Evolutionary conservation across 2,113 vertebrate genomes (phyloP), one percentile per base, ranked within the genome.

Genomic region (Gambusia affinis): DNA sequence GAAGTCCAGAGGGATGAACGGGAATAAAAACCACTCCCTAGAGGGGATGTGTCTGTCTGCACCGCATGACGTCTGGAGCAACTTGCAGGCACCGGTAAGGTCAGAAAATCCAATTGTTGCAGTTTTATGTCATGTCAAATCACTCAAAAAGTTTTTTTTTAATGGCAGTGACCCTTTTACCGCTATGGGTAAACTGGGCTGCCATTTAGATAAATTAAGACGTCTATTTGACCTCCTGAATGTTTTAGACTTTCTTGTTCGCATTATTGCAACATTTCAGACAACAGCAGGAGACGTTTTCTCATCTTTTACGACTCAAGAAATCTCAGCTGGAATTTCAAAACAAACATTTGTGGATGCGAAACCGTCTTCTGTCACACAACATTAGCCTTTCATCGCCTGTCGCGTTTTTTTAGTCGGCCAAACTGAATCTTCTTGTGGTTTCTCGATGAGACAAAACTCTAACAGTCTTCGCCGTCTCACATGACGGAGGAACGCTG

Each of bases 1-100:
- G 51, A 68, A 65, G 22, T 77, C 70, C 75, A 72, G 30, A 14
- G 37, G 67, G 66, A 17, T 22, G 74, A 47, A 31, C 60, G 22
- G 39, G 3, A 42, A 37, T 60, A 35, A 54, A 42, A 64, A 75
- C 30, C 3, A 60, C 65, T 79, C 71, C 2, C 35, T 60, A 10
- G 8, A 4, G 11, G 22, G 51, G 51, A 62, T 44, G 60, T 71
- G 72, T 60, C 70, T 60, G 47, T 15, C 44, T 54, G 22, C 27
- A 72, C 8, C 29, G 57, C 39, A 44, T 24, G 37, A 39, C 64
- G 31, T 65, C 60, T 31, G 51, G 1, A 19, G 11, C 15, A 11
- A 2, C 65, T 11, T n/a, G 7, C 7, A 57, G 22, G 22, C 19
- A 57, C 22, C 8, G 24, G 17, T 15, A 15, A 0, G 7, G n/a